A percentile compares a stretch with the other conserved stretches of the same genome.
phyloP scores from a whole-genome alignment of 1,140 invertebrate species.

The Drosophila saltans region DNA sequence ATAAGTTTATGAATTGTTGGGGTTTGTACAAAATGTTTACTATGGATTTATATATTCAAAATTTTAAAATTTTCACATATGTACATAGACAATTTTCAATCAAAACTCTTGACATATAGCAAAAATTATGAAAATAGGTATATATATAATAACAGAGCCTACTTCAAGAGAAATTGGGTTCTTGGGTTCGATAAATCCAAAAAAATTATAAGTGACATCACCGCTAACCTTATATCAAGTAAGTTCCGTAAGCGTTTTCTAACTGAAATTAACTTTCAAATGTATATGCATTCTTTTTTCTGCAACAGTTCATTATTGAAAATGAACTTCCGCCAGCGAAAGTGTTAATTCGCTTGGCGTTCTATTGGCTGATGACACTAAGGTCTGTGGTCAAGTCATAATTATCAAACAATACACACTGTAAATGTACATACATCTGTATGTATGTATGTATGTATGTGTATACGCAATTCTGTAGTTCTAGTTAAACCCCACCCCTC shows the following conservation, averaged over 20 bases:
- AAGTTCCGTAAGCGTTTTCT: too few relatives aligned
- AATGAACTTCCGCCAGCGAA: conserved; percentile 47
- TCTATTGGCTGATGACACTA: not conserved
- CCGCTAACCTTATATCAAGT: too few relatives aligned
- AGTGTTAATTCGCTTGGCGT: conserved; percentile 67
- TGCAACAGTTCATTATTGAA: not conserved
- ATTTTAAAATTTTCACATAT: not conserved
- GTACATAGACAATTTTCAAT: not conserved
- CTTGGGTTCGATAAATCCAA: too few relatives aligned
- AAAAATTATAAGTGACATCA: too few relatives aligned
- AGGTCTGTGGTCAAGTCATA: not conserved
- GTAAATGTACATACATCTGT: not conserved
- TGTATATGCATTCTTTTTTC: not conserved
- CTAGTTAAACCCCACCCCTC: conserved; percentile 35
- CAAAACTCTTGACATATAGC: too few relatives aligned
- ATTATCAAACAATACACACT: conserved; percentile 30
- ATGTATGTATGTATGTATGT: too few relatives aligned
- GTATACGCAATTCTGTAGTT: conserved; percentile 24
- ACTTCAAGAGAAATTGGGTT: too few relatives aligned
- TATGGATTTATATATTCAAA: conserved; percentile 29
- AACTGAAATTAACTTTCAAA: too few relatives aligned
- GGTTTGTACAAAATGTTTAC: conserved; percentile 12
- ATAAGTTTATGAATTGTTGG: not conserved
- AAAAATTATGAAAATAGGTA: too few relatives aligned
- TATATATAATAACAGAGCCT: too few relatives aligned